Conservation (phyloP, 2,888 invertebrate species). For the Eugnorisma glareosa region DNA sequence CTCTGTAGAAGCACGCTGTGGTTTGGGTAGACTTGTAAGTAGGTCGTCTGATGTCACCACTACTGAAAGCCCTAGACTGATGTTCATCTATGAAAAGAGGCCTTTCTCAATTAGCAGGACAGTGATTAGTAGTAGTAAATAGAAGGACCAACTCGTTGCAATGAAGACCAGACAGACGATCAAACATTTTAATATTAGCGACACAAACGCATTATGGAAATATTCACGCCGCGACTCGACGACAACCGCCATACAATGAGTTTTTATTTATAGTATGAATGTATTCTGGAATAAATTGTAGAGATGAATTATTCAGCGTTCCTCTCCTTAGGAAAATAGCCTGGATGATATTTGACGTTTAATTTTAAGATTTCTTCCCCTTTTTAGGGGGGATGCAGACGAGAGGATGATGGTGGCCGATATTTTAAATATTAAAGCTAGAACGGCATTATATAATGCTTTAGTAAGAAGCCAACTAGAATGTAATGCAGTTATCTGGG, state of each 20-base stretch:
- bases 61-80: no score
- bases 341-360: conserved; percentile 59
- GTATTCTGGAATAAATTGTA: conserved; percentile 73
- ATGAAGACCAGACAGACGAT: conserved; percentile 12
- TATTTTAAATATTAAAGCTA: no score
- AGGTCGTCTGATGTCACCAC: no score
- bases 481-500: no score
- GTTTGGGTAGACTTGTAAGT: no score
- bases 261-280: conserved; percentile 69
- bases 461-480: no score
- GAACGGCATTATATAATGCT: no score
- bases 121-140: background rate
- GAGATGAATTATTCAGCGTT: conserved; percentile 60
- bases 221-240: conserved; percentile 23
- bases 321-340: conserved; percentile 44
- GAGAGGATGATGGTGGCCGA: background rate
- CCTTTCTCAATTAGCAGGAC: background rate
- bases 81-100: background rate
- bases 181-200: conserved; percentile 24
- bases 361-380: conserved; percentile 52
- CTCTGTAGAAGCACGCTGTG: no score
- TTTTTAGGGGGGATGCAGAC: background rate
- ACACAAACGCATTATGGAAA: conserved; percentile 52
- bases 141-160: background rate
- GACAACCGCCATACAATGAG: conserved; percentile 62